Base-by-base conservation (phyloP, 1,140 invertebrate genomes). In the Gonatopus flavifemur region DNA sequence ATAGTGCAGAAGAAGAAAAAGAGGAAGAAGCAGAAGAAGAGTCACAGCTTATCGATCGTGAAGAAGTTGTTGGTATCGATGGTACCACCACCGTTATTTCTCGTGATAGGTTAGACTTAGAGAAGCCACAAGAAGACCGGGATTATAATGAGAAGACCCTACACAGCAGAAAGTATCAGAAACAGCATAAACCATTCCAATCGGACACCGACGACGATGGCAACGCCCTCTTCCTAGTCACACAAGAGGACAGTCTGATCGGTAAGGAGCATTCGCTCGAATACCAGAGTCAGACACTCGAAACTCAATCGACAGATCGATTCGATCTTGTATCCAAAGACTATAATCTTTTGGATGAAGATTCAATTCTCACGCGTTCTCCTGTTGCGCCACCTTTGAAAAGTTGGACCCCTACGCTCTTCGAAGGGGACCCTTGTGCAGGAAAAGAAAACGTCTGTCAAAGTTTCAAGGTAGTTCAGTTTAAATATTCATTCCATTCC, bases 201-300 rank as follows among this genome's bases (percentile, higher is more conserved):
- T n/a, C n/a, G n/a, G n/a, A n/a, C n/a, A n/a, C n/a, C n/a, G n/a
- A n/a, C n/a, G n/a, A n/a, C n/a, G n/a, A n/a, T 28, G 35, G 7
- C 7, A 15, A 15, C 35, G 13, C 15, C 35, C 18, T 6, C 35
- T 18, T n/a, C n/a, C 1, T 30, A 4, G 41, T 12, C 28, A 10
- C 9, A 13, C n/a, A 55, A 62, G 60, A 67, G 15, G 62, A 67
- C 25, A 59, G n/a, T 15, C 35, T 62, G 24, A 65, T 67, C 25
- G 55, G 62, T 13, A 68, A 67, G 36, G 52, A 70, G 33, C 68
- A 69, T 31, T 64, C 69, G 0, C 22, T 70, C 1, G 57, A 67
- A 18, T 71, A 71, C 19, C 71, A 72, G 33, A 58, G 51, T 3
- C 69, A 71, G 20, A 67, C 65, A 0, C 38, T 71, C n/a, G 69